Conservation (phyloP, 92 coral and sea anemone genomes). For the Virgularia gustaviana region DNA sequence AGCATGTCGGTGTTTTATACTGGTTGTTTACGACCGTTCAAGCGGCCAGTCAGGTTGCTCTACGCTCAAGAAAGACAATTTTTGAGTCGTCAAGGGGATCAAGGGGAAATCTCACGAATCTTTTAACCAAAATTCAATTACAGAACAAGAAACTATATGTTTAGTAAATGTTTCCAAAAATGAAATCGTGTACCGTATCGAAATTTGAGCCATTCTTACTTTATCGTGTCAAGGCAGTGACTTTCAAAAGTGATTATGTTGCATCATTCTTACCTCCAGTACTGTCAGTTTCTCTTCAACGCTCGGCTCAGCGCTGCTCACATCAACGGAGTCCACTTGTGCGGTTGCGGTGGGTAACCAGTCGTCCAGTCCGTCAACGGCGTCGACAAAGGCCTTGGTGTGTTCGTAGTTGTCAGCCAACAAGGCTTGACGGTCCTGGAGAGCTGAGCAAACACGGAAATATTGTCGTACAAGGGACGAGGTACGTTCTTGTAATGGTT, state of each 20-base stretch:
- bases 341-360: slow-evolving; percentile 78
- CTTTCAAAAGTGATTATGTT: background rate
- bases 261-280: slow-evolving; percentile 69
- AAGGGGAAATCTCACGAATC: no score
- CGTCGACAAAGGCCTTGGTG: slow-evolving; percentile 70
- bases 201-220: background rate
- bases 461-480: slow-evolving; percentile 29
- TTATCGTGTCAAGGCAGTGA: background rate
- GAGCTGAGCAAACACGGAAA: slow-evolving; percentile 20
- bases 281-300: slow-evolving; percentile 61
- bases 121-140: no score
- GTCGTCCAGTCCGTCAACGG: slow-evolving; percentile 62
- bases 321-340: slow-evolving; percentile 62
- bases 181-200: no score
- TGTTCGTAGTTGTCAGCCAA: slow-evolving; percentile 46
- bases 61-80: no score
- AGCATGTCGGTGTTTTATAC: no score
- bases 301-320: slow-evolving; percentile 70
- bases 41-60: no score
- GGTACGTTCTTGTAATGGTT: slow-evolving; percentile 28
- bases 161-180: no score
- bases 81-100: no score
- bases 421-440: slow-evolving; percentile 20
- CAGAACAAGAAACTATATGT: no score
- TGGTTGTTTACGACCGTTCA: no score